Base-by-base conservation (phyloP, 2,113 vertebrate genomes). In the Scophthalmus maximus region DNA sequence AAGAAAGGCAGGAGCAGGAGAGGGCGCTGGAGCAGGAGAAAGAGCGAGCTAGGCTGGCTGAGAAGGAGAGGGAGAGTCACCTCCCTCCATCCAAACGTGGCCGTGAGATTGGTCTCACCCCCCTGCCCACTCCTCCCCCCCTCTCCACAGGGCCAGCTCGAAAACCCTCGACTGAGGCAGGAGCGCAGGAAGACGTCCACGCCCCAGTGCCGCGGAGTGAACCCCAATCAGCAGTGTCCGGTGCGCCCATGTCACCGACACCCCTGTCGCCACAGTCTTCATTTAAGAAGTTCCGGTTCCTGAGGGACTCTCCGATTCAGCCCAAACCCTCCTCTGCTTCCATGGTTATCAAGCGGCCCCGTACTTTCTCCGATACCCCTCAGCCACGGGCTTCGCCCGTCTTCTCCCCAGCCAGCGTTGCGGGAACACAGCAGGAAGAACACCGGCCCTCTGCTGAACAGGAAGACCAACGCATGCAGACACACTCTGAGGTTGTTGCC, bases 251-350 rank as follows among this genome's bases (percentile, higher is more conserved):
- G 79, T 83, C 89, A 55, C 50, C 65, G 44, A 76, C 82, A 52
- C 77, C 82, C 52, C 63, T 83, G 73, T 76, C 92, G 18, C 85
- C 71, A 51, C 89, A 85, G 74, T 92, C 93, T 12, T 82, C 71
- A 23, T 76, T 86, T 82, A 95, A 92, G 92, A 94, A 89, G 76
- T 93, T 91, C 79, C 92, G 87, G 38, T 91, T 93, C 26, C 68
- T 76, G 60, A 90, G 89, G 84, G 94, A 92, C 73, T 61, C 87
- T 25, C 85, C 74, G 8, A 8, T 64, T 62, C 85, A 81, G 32
- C 78, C 90, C 63, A 87, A 83, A 73, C 34, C 83, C 18, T 62
- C 76, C 6, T 81, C 87, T 6, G 38, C 79, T 6, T 74, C 89
- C 22, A 56, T 89, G 44, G 79, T 87, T 34, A 81, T 91, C 23